phyloP scores from a whole-genome alignment of 2,888 invertebrate genomes.

The Philhelius pedissequus region DNA sequence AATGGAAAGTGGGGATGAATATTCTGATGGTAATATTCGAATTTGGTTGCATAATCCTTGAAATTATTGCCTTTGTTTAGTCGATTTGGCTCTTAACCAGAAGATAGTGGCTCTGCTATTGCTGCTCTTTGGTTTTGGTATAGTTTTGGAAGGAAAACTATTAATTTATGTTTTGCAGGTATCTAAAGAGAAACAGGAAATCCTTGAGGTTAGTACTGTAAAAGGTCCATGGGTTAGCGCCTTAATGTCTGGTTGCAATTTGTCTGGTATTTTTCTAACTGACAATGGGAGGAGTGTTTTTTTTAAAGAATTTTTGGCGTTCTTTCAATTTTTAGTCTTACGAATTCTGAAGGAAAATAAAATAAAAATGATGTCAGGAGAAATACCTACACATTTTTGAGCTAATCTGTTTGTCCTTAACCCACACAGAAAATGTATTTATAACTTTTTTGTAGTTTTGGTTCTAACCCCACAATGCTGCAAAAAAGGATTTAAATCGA shows the following conservation, averaged over 20 bases:
- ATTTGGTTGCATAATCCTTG: conserved; percentile 49
- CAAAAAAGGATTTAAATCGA: too few species aligned
- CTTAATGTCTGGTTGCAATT: conserved; percentile 41
- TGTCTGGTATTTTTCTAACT: background rate
- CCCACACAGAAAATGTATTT: conserved; percentile 15
- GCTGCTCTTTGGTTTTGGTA: background rate
- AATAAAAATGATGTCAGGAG: too few species aligned
- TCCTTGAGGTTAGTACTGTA: conserved; percentile 8
- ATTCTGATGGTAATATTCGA: conserved; percentile 34
- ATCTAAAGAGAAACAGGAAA: background rate
- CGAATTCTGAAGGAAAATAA: background rate
- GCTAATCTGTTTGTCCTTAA: conserved; percentile 36
- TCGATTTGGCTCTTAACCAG: conserved; percentile 59
- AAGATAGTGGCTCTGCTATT: conserved; percentile 46
- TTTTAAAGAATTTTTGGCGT: background rate
- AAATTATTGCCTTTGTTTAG: conserved; percentile 46
- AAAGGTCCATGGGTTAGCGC: conserved; percentile 42
- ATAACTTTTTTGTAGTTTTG: too few species aligned
- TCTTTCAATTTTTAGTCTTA: background rate
- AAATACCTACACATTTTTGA: too few species aligned
- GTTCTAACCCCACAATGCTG: conserved; percentile 9
- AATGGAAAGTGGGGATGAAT: background rate
- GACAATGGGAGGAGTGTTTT: background rate
- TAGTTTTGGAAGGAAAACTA: conserved; percentile 24
- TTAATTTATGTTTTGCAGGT: conserved; percentile 60